Evolutionary conservation across 2,888 invertebrate genomes (phyloP).

Genomic region (Salticus scenicus): DNA sequence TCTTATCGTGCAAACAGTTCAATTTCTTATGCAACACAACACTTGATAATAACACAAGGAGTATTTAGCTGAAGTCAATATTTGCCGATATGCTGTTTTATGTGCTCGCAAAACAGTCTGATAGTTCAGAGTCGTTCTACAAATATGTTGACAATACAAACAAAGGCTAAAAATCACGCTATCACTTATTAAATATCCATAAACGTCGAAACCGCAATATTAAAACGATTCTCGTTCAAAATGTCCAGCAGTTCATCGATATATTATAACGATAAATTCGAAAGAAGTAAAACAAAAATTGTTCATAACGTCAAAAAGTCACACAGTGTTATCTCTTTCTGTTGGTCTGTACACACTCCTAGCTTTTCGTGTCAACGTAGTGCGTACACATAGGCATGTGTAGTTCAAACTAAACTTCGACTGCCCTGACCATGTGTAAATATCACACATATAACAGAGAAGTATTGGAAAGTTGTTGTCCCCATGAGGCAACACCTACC

Average conservation of each 20-base stretch:
- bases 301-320: constrained; percentile 57
- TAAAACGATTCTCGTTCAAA: background rate
- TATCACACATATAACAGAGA: constrained; percentile 32
- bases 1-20: constrained; percentile 74
- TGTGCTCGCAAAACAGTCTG: too few species aligned
- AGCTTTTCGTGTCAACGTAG: constrained; percentile 51
- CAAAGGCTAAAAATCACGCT: background rate
- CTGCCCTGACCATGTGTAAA: constrained; percentile 34
- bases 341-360: constrained; percentile 55
- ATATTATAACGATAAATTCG: background rate
- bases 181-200: background rate
- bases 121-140: too few species aligned
- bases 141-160: background rate
- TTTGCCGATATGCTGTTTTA: background rate
- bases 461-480: constrained; percentile 7
- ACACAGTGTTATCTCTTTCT: constrained; percentile 53
- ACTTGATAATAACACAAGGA: too few species aligned
- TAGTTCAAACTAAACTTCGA: constrained; percentile 55
- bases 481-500: constrained; percentile 44
- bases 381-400: constrained; percentile 36
- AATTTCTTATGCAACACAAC: constrained; percentile 74
- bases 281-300: constrained; percentile 27
- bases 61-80: background rate
- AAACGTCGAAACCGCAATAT: background rate
- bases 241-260: constrained; percentile 5